Evolutionary conservation across 1,140 invertebrate species (phyloP).

Genomic region (Cardiocondyla obscurior): DNA sequence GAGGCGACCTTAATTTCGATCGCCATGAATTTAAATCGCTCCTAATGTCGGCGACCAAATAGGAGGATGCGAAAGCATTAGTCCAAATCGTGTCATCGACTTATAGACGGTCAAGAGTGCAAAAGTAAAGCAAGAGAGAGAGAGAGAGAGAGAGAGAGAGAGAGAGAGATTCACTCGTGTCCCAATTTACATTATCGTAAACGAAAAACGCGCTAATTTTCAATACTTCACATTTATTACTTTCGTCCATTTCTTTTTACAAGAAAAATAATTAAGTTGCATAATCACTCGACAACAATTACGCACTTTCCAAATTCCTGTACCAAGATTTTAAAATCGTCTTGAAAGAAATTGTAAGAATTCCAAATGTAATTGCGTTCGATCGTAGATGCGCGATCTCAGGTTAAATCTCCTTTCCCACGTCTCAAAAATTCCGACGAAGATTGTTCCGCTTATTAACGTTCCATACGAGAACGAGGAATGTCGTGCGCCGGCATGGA

Average conservation of each 20-base stretch:
- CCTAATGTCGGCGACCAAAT: slow-evolving; percentile 49
- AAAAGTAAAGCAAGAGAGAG: not conserved
- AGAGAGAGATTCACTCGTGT: not conserved
- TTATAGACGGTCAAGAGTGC: slow-evolving; percentile 3
- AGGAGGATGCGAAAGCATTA: slow-evolving; percentile 47
- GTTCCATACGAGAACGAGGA: not conserved
- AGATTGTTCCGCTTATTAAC: not conserved
- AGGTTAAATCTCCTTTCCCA: not conserved
- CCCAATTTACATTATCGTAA: not conserved
- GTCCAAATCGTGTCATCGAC: slow-evolving; percentile 41
- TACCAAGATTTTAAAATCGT: not conserved
- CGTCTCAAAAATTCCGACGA: not conserved
- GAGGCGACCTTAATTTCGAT: slow-evolving; percentile 54
- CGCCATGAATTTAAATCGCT: slow-evolving; percentile 58
- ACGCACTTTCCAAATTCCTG: not conserved
- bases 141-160: not conserved
- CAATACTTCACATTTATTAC: not conserved
- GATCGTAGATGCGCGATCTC: not conserved
- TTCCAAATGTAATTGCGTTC: not conserved
- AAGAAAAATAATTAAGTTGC: not conserved
- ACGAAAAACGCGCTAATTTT: slow-evolving; percentile 11
- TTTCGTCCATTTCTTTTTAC: not conserved
- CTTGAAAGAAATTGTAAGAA: not conserved
- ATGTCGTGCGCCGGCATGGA: not conserved
- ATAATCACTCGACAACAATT: not conserved